phyloP scores from a whole-genome alignment of 2,113 vertebrate species.

The Catagonus wagneri region DNA sequence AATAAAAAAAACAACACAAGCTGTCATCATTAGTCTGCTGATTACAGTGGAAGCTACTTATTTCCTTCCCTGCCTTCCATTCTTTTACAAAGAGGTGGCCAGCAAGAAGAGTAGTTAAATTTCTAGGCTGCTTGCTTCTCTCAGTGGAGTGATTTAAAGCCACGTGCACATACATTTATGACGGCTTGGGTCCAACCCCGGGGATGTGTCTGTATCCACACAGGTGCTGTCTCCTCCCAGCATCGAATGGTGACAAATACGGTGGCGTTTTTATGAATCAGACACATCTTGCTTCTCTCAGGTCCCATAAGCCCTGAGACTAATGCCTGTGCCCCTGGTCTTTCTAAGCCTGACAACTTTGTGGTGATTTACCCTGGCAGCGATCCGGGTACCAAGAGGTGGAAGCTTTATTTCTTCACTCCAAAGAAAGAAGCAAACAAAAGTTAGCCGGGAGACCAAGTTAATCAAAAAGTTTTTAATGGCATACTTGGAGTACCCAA shows the following conservation, averaged over 20 bases:
- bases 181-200: slow-evolving; percentile 56
- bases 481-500: slow-evolving; percentile 44
- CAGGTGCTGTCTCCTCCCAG: background rate
- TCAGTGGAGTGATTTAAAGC: slow-evolving; percentile 71
- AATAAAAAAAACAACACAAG: background rate
- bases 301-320: slow-evolving; percentile 54
- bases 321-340: background rate
- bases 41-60: background rate
- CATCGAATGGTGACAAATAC: slow-evolving; percentile 52
- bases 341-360: background rate
- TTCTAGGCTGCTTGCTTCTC: slow-evolving; percentile 32
- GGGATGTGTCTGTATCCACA: background rate
- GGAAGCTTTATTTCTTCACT: slow-evolving; percentile 54
- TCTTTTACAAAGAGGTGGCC: background rate
- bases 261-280: slow-evolving; percentile 62
- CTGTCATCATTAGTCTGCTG: background rate
- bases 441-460: slow-evolving; percentile 61
- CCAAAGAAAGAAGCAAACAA: slow-evolving; percentile 68
- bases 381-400: background rate
- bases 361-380: background rate
- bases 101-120: slow-evolving; percentile 53
- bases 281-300: slow-evolving; percentile 54
- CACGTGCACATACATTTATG: slow-evolving; percentile 69
- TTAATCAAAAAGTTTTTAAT: slow-evolving; percentile 81
- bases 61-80: background rate